Base-by-base conservation (phyloP, 1,140 invertebrate genomes). In the Arctopsyche grandis region DNA sequence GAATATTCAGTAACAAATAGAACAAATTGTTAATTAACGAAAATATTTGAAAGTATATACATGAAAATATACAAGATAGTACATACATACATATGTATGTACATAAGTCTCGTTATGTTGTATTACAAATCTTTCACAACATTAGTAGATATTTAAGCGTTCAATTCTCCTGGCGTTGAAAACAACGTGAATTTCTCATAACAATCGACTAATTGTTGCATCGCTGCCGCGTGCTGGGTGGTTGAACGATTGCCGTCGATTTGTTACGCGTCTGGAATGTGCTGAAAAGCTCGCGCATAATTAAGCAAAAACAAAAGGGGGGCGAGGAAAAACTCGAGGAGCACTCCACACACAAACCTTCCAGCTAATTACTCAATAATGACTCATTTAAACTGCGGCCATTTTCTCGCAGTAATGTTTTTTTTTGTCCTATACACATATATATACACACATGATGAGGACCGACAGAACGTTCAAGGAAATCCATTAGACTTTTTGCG, bases 401-500 rank as follows among this genome's bases (percentile, higher is more conserved):
- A 75, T 56, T 77, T 76, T 77, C 56, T 80, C 44, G 70, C 46
- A n/a, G 74, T 21, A 16, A 24, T 63, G 5, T 71, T 71, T 46
- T 22, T 66, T 66, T 24, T 66, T 12, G 9, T 66, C 26, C 21
- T 4, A 52, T 12, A 69, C 63, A 69, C 63, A 69, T 9, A 22
- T 19, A 52, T 10, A 10, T 52, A 52, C 1, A 4, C 12, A 52
- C 48, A n/a, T n/a, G n/a, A n/a, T n/a, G 48, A 12, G 48, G 48
- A 16, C 48, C 48, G 48, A 52, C 48, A 52, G 48, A 52, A 52
- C 74, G 58, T 76, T 76, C 74, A 63, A 76, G 58, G 63, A 80
- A 80, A 77, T 80, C 79, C 79, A 80, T 80, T 80, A 80, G 70
- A 73, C 58, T 80, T 80, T 80, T 80, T 80, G 56, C 66, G n/a